Evolutionary conservation across 2,113 vertebrate genomes (phyloP).

Genomic region (Benitochromis conjunctus): DNA sequence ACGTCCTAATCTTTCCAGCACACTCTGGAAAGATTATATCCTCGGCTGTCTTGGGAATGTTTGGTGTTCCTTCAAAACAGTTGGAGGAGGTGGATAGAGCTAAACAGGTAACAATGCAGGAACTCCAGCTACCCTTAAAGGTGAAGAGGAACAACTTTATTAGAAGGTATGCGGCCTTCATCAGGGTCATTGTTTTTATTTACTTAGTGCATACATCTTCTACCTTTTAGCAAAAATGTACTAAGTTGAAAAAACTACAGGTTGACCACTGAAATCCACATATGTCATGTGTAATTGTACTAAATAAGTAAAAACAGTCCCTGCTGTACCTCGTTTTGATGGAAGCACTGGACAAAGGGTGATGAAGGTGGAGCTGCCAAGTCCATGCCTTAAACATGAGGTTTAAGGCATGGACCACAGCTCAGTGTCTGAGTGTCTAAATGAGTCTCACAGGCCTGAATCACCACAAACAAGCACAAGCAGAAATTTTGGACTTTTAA

Average conservation of each 20-base stretch:
- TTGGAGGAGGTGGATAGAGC: no score
- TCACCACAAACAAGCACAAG: background rate
- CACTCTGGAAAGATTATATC: background rate
- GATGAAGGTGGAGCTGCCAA: background rate
- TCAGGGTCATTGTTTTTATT: no score
- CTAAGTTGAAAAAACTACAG: background rate
- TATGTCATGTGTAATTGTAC: background rate
- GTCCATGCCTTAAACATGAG: background rate
- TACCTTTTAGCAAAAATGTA: no score
- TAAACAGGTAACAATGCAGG: background rate
- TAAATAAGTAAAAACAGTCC: background rate
- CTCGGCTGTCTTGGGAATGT: background rate
- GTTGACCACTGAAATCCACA: accelerated
- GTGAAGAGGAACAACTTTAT: no score
- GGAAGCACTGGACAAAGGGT: background rate
- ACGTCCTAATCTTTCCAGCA: accelerated
- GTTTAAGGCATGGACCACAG: background rate
- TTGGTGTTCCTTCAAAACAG: accelerated
- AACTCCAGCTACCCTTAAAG: no score
- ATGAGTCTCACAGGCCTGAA: background rate
- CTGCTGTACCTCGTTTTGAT: accelerated
- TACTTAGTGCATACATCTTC: no score
- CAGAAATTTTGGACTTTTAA: background rate
- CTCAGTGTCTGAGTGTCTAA: background rate
- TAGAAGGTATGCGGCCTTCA: no score